These are phyloP conservation scores for Heliothis peltigera DNA, from an alignment of 2,888 invertebrate species.

Conservation along the genomic window DNA sequence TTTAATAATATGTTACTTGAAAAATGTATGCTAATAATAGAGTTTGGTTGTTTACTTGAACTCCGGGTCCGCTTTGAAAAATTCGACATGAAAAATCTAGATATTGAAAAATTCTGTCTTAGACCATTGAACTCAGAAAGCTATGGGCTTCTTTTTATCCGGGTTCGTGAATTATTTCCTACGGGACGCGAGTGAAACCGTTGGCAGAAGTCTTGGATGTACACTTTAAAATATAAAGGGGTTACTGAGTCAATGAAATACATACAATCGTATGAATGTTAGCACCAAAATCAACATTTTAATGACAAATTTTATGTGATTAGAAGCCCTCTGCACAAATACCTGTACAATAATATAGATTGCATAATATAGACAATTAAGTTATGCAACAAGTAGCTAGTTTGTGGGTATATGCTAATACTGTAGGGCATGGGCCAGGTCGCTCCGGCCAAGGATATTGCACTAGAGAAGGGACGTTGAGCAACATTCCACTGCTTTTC, in stretches of 20 bases:
- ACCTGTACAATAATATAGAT: constrained; percentile 33
- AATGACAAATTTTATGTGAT: constrained; percentile 4
- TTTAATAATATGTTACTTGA: no score
- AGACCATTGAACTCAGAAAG: no score
- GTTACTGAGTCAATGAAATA: no score
- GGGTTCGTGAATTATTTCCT: no score
- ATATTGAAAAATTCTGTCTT: no score
- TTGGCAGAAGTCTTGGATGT: no score
- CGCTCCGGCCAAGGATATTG: constrained; percentile 73
- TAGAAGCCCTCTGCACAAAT: constrained; percentile 29
- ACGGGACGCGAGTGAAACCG: no score
- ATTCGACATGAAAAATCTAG: no score
- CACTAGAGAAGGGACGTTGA: constrained; percentile 73
- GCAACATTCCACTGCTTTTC: constrained; percentile 70
- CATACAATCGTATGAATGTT: background rate
- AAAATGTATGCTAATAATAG: no score
- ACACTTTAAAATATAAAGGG: background rate
- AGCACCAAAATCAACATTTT: background rate
- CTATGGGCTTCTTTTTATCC: no score
- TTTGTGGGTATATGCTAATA: constrained; percentile 67
- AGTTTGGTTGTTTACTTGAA: no score
- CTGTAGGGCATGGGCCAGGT: constrained; percentile 66
- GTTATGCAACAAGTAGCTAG: constrained; percentile 58
- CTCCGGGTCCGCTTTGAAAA: no score
- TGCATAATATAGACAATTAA: constrained; percentile 54